These are phyloP conservation scores for Coregonus ussuriensis DNA, from an alignment of 2,797 vertebrate genomes.

Conservation along the genomic window DNA sequence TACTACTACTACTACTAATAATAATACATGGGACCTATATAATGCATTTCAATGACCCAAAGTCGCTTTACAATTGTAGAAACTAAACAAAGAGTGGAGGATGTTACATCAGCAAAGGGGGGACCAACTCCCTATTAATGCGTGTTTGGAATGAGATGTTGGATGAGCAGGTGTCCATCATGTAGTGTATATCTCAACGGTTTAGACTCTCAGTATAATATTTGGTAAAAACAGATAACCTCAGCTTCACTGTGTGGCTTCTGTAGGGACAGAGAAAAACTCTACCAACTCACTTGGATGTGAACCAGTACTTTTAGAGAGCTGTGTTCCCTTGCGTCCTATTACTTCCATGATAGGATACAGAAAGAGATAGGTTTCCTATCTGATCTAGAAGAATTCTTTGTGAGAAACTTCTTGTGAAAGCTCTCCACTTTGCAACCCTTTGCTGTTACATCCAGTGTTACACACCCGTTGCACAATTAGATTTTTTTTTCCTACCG, in stretches of 20 bases:
- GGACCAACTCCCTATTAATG: slow-evolving; percentile 28
- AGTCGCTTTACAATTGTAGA: slow-evolving; percentile 5
- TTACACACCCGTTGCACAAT: background rate
- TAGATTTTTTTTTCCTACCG: slow-evolving; percentile 24
- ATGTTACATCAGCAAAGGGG: background rate
- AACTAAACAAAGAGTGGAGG: no score
- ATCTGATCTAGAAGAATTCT: no score
- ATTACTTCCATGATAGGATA: no score
- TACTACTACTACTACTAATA: slow-evolving; percentile 28
- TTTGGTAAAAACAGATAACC: slow-evolving; percentile 26
- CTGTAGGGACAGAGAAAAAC: background rate
- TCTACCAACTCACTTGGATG: background rate
- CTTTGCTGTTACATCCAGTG: no score
- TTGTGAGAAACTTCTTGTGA: no score
- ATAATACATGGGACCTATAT: slow-evolving; percentile 57
- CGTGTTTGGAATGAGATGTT: background rate
- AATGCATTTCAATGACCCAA: slow-evolving; percentile 23
- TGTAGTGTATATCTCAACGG: slow-evolving; percentile 19
- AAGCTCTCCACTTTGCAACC: no score
- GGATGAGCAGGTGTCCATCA: background rate
- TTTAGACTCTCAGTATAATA: slow-evolving; percentile 8
- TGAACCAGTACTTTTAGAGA: no score
- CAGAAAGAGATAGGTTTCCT: no score
- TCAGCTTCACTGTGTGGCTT: background rate
- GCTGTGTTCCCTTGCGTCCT: no score